A percentile compares a stretch with the other conserved stretches of the same genome.
These are phyloP conservation scores for Carposina sasakii DNA, from an alignment of 1,140 invertebrate species.

Conservation along the genomic window DNA sequence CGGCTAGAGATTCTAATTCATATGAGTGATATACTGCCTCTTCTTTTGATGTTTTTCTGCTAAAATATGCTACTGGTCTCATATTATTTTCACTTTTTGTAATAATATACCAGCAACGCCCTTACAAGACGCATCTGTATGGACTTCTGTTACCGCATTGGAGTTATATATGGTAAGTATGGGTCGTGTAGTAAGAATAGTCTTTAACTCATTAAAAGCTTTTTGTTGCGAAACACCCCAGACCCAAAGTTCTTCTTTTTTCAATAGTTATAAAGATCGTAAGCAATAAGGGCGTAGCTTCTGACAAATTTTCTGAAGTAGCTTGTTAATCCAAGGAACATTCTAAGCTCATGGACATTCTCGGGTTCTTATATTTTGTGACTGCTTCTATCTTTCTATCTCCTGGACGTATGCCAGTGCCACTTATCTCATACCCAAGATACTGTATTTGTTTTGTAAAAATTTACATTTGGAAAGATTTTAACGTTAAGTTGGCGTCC, in stretches of 20 bases:
- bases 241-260: not conserved
- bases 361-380: not conserved
- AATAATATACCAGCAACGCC: not conserved
- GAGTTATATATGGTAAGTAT: slow-evolving; percentile 11
- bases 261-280: slow-evolving; percentile 16
- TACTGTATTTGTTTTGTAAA: slow-evolving; percentile 18
- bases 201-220: not conserved
- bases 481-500: slow-evolving; percentile 26
- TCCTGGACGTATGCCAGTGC: not conserved
- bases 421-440: slow-evolving; percentile 3
- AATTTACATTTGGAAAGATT: slow-evolving; percentile 34
- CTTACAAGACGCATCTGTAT: not conserved
- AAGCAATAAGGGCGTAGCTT: slow-evolving; percentile 27
- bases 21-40: slow-evolving; percentile 37
- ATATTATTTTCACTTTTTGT: slow-evolving; percentile 13
- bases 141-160: slow-evolving; percentile 20
- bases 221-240: not conserved
- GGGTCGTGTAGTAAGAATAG: not conserved
- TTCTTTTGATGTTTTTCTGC: not conserved
- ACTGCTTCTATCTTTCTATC: slow-evolving; percentile 1
- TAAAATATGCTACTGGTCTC: not conserved
- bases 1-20: slow-evolving; percentile 24
- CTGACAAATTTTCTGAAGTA: slow-evolving; percentile 23
- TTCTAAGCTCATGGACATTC: not conserved
- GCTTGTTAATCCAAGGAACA: slow-evolving; percentile 11